Evolutionary conservation across 2,797 vertebrate species (phyloP).

Genomic region (Nasua narica): DNA sequence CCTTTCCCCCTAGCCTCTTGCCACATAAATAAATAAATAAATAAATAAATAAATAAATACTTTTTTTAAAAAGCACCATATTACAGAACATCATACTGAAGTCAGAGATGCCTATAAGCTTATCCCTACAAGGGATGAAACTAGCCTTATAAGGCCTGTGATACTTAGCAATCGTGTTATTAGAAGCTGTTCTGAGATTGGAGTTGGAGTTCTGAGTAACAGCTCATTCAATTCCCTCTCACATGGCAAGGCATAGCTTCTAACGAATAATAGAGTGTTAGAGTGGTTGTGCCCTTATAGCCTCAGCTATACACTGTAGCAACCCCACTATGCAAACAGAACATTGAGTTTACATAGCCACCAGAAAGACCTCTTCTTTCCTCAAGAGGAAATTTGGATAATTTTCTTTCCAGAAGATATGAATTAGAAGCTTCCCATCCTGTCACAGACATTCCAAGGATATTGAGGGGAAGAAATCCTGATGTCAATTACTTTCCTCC

Average conservation of each 20-base stretch:
- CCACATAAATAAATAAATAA: too few relatives aligned
- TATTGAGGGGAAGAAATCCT: not conserved
- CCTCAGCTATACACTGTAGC: not conserved
- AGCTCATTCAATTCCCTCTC: not conserved
- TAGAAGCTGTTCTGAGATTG: not conserved
- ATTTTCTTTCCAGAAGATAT: not conserved
- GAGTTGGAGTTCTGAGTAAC: not conserved
- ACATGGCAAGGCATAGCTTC: not conserved
- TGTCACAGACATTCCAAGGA: not conserved
- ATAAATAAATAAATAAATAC: too few relatives aligned
- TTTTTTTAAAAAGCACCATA: not conserved
- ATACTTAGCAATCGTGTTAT: not conserved
- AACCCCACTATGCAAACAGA: not conserved
- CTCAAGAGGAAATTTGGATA: not conserved
- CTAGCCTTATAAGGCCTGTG: not conserved
- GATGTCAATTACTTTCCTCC: too few relatives aligned
- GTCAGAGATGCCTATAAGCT: not conserved
- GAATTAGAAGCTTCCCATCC: not conserved
- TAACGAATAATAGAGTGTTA: not conserved
- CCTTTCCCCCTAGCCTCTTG: too few relatives aligned
- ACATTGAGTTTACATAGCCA: not conserved
- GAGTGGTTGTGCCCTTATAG: not conserved
- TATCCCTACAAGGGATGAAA: not conserved
- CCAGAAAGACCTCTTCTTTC: not conserved
- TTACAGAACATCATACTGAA: not conserved